Base-by-base conservation (phyloP, 2,113 vertebrate species). In the rat (Rattus norvegicus) region DNA sequence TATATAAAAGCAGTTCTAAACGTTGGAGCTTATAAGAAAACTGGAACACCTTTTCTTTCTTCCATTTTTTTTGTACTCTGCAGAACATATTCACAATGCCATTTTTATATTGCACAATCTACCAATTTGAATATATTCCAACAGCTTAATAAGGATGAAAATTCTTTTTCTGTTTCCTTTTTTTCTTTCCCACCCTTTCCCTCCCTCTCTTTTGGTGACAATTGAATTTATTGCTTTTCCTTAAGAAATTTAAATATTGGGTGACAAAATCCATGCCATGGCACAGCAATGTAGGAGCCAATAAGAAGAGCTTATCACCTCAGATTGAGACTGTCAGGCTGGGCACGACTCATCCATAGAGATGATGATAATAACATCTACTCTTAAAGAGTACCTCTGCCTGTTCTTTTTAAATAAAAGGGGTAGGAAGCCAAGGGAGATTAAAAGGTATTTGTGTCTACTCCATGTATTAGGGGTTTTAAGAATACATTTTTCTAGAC, bases 61-160 rank as follows among this genome's bases (percentile, higher is more conserved):
- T 87, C 87, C 13, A 7, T 36, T 5, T 61, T 63, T 8, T n/a
- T 4, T 61, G 33, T 81, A 19, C 24, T 36, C 56, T 56, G 8
- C 2, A 95, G 72, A n/a, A 52, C 24, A 77, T 8, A 88, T 73
- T 63, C 72, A 87, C 26, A 73, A 52, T 36, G 56, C 30, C 11
- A 77, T 26, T 70, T 84, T 61, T 72, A 76, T 90, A 77, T 88
- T 72, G 22, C 54, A 24, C 72, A 39, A 56, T 43, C 28, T 16
- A 36, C 79, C 70, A 91, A 85, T 72, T 73, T 61, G 39, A 47
- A 96, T 43, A 28, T 43, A 91, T 76, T 91, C 56, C 28, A 88
- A 61, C 22, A 59, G 49, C 49, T 70, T 73, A 73, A 77, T 47
- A 79, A 92, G 63, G 28, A 26, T 47, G 59, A 79, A 76, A 75